Conservation (phyloP, 2,888 invertebrate species). For the Nysson spinosus region DNA sequence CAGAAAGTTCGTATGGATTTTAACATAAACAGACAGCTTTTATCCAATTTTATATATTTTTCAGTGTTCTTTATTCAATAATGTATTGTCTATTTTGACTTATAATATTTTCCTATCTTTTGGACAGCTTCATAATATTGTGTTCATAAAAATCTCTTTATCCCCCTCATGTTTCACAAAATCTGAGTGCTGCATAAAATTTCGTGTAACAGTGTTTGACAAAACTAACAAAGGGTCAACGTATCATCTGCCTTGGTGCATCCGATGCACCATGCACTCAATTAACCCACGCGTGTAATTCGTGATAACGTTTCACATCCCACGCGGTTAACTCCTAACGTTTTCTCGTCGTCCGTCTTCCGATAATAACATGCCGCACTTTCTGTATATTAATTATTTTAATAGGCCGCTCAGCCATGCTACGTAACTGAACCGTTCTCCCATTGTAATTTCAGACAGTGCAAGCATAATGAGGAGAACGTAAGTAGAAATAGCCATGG, state of each 20-base stretch:
- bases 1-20: too few relatives aligned
- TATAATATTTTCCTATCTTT: too few relatives aligned
- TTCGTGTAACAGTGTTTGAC: background rate
- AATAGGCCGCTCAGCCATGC: conserved; percentile 8
- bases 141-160: too few relatives aligned
- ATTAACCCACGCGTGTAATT: conserved; percentile 2
- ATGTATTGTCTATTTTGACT: too few relatives aligned
- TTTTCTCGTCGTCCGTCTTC: conserved; percentile 4
- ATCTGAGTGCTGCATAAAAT: background rate
- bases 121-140: too few relatives aligned
- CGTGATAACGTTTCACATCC: background rate
- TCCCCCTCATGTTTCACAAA: background rate
- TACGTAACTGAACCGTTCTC: background rate
- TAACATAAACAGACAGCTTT: too few relatives aligned
- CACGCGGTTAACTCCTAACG: background rate
- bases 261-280: background rate
- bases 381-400: conserved; percentile 23
- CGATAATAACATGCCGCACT: conserved; percentile 5
- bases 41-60: too few relatives aligned
- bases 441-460: background rate
- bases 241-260: background rate
- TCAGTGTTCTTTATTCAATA: too few relatives aligned
- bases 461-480: too few relatives aligned
- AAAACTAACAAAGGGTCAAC: background rate
- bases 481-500: too few relatives aligned